Evolutionary conservation across 1,140 invertebrate genomes (phyloP), one percentile per base, ranked within the genome.

Genomic region (Tribolium madens): DNA sequence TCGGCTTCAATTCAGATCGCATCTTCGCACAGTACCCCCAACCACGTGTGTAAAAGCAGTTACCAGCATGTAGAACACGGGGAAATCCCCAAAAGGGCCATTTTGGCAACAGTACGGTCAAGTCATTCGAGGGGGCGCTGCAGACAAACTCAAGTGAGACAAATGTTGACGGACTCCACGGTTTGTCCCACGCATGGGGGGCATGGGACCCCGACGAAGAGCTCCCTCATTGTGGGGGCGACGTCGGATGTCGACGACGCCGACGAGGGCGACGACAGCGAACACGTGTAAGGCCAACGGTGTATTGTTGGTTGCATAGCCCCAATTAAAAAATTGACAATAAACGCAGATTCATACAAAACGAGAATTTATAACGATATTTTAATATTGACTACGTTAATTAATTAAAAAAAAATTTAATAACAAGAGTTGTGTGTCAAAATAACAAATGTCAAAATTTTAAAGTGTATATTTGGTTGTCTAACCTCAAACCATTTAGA

Each of bases 181-280:
- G 26, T 81, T 33, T 84, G 83, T 75, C 81, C 83, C 3, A 60
- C 83, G 13, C 82, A 84, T 71, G 76, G 78, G 52, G 76, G 78
- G 52, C 79, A 83, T 18, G 71, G 79, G 1, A 82, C 82, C 7
- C 83, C 82, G 1, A 75, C 81, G 1, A 80, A 78, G 46, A 82
- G 78, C 33, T 79, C 80, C 2, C 77, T 76, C 1, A 80, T 79
- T 9, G 75, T 79, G 14, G 83, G 78, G 6, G 80, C 75, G 7
- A 75, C 79, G 21, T 78, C 82, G 2, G 85, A 85, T 71, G 69
- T 83, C 12, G 84, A 85, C 14, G 84, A 85, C 14, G 80, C 81
- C 3, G 86, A 86, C 3, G 85, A 86, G 47, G 81, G 80, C 5
- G 86, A 86, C 71, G 86, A 87, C 36, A 83, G 79, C 48, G 86